Evolutionary conservation across 2,888 invertebrate genomes (phyloP).

Genomic region (Galerucella nymphaeae): DNA sequence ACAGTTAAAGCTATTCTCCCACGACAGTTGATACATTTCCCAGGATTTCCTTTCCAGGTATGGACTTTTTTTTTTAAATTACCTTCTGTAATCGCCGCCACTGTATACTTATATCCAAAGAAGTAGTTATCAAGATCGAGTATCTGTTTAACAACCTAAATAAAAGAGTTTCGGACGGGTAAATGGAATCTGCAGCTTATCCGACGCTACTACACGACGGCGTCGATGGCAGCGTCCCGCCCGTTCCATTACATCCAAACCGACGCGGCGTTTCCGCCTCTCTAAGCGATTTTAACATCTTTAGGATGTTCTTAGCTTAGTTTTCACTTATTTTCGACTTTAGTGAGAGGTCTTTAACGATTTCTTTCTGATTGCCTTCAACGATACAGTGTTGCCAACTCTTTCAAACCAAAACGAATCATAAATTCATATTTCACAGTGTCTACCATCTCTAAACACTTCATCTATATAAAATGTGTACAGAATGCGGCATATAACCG

Average conservation of each 20-base stretch:
- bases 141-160: slow-evolving; percentile 64
- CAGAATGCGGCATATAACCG: too few species aligned
- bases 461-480: too few species aligned
- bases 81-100: slow-evolving; percentile 18
- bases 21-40: too few species aligned
- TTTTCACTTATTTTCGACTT: slow-evolving; percentile 52
- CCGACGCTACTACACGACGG: slow-evolving; percentile 41
- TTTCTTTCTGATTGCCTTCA: slow-evolving; percentile 26
- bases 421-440: too few species aligned
- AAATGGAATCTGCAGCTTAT: slow-evolving; percentile 64
- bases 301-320: slow-evolving; percentile 58
- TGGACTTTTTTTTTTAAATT: not conserved
- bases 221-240: slow-evolving; percentile 46
- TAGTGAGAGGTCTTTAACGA: slow-evolving; percentile 30
- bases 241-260: slow-evolving; percentile 55
- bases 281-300: slow-evolving; percentile 60
- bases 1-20: too few species aligned
- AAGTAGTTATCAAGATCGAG: slow-evolving; percentile 53
- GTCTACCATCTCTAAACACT: too few species aligned
- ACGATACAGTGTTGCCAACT: not conserved
- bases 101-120: slow-evolving; percentile 34
- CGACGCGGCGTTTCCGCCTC: slow-evolving; percentile 54
- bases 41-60: too few species aligned
- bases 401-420: too few species aligned
- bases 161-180: slow-evolving; percentile 64